Conservation (phyloP, 2,797 vertebrate genomes). For the Pangasius macronema region DNA sequence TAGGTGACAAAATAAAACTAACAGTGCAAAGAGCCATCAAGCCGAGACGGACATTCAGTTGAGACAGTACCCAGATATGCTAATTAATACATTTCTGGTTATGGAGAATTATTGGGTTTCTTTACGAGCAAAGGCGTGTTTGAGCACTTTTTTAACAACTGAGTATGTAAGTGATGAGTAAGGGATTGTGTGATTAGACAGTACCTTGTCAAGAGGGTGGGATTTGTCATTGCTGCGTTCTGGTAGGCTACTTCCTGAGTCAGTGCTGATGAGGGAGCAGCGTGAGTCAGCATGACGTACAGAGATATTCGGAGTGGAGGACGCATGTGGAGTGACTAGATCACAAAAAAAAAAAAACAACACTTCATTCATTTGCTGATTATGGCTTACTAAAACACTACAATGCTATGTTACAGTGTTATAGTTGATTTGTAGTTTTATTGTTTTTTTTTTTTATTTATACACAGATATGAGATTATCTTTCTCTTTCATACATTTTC, state of each 20-base stretch:
- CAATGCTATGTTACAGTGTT: neutral
- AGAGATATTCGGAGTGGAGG: slow-evolving; percentile 88
- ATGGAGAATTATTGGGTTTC: neutral
- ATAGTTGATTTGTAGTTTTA: no score
- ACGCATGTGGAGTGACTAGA: slow-evolving; percentile 86
- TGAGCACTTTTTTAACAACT: neutral
- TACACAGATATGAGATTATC: neutral
- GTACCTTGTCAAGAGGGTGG: slow-evolving; percentile 93
- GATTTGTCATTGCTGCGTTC: slow-evolving; percentile 89
- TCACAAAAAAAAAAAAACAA: neutral
- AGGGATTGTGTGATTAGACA: neutral
- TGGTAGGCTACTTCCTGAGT: slow-evolving; percentile 87
- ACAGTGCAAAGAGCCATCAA: neutral
- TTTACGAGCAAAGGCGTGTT: neutral
- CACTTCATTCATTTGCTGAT: neutral
- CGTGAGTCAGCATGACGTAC: slow-evolving; percentile 91
- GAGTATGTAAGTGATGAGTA: neutral
- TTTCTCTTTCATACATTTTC: neutral
- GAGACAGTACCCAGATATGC: neutral
- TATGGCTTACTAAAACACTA: neutral
- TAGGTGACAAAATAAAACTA: neutral
- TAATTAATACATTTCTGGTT: neutral
- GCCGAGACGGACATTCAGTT: neutral
- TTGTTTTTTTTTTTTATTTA: neutral
- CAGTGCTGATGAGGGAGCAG: slow-evolving; percentile 93